phyloP scores from a whole-genome alignment of 2,888 invertebrate genomes.

The Cabera pusaria region DNA sequence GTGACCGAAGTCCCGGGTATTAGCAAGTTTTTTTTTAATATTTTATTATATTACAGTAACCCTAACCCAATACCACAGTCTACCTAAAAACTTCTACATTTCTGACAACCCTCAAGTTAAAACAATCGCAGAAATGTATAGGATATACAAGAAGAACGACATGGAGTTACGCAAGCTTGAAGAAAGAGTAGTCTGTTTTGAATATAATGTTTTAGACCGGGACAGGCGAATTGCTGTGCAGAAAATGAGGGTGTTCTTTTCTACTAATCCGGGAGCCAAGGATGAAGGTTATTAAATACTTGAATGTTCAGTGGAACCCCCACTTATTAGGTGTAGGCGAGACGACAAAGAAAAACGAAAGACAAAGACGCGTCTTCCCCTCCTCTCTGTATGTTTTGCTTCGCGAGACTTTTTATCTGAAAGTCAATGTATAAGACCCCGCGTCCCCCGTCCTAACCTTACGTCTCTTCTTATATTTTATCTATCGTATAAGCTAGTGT shows the following conservation, averaged over 20 bases:
- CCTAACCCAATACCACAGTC: conserved; percentile 12
- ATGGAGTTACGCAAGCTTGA: conserved; percentile 62
- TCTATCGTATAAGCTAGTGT: no score
- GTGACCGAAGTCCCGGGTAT: no score
- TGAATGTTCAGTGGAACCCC: no score
- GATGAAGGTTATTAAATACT: no score
- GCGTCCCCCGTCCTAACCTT: no score
- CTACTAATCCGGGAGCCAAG: conserved; percentile 59
- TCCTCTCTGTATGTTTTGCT: no score
- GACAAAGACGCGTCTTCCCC: no score
- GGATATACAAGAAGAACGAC: conserved; percentile 54
- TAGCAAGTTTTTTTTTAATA: conserved; percentile 7
- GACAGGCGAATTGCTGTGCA: conserved; percentile 41
- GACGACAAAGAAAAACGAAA: no score
- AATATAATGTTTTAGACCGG: conserved; percentile 59
- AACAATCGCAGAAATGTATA: conserved; percentile 63
- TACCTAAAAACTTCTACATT: conserved; percentile 48
- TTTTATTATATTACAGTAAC: conserved; percentile 17
- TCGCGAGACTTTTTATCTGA: no score
- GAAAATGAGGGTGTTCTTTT: conserved; percentile 64
- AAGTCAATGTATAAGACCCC: no score
- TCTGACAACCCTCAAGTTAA: conserved; percentile 58
- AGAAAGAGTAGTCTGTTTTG: conserved; percentile 66
- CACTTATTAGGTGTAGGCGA: no score
- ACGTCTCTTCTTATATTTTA: no score